Conservation (phyloP, 2,113 vertebrate genomes). For the Manacus vitellinus region DNA sequence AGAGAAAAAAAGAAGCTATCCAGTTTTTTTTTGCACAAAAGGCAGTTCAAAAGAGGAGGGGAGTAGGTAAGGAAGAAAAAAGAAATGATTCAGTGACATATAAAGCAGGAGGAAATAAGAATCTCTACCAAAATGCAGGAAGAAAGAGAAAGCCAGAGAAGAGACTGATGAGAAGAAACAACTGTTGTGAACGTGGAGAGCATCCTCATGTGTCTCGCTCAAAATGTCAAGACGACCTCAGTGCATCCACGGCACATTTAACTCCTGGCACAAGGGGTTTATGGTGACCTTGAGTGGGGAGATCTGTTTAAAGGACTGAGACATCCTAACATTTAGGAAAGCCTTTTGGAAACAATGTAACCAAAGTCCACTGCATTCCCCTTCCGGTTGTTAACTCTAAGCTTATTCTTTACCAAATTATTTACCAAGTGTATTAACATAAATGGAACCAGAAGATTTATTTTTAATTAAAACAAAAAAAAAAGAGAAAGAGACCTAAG, state of each 20-base stretch:
- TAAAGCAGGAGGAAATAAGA: background rate
- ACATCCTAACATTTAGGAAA: background rate
- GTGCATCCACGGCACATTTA: background rate
- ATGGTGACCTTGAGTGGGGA: background rate
- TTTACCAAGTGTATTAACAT: slow-evolving; percentile 56
- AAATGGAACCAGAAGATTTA: slow-evolving; percentile 31
- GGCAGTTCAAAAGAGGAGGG: background rate
- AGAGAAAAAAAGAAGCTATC: background rate
- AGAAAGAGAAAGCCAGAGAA: background rate
- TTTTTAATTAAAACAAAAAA: slow-evolving; percentile 44
- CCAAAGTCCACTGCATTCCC: background rate
- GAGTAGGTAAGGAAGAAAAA: background rate
- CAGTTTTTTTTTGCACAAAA: background rate
- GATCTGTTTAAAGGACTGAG: background rate
- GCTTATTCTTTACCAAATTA: slow-evolving; percentile 8
- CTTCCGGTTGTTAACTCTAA: background rate
- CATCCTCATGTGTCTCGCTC: background rate
- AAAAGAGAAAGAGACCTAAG: background rate
- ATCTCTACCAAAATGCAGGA: background rate
- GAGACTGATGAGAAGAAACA: background rate
- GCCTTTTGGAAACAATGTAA: background rate
- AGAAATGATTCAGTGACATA: background rate
- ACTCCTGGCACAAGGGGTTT: background rate
- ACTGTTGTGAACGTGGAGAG: background rate
- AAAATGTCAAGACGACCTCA: background rate